phyloP scores from a whole-genome alignment of 2,888 invertebrate genomes.

The Hoplodrina blanda region DNA sequence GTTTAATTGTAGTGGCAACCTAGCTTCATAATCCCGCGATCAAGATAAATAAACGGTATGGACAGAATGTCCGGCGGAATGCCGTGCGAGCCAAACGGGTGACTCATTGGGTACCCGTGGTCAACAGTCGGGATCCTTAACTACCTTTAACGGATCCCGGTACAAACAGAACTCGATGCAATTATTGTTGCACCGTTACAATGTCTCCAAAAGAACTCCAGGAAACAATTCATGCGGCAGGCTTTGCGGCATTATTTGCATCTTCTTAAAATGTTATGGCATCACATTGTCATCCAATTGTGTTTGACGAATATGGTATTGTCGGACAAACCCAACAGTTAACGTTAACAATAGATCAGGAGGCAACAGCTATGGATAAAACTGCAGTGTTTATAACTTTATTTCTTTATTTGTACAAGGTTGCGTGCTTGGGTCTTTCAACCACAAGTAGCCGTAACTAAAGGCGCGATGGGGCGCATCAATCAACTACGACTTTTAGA shows the following conservation, averaged over 20 bases:
- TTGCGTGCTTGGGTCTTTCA: conserved; percentile 47
- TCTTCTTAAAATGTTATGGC: conserved; percentile 66
- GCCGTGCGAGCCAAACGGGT: conserved; percentile 75
- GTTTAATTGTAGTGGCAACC: conserved; percentile 61
- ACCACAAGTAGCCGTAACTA: conserved; percentile 56
- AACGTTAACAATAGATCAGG: conserved; percentile 61
- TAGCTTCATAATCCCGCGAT: conserved; percentile 69
- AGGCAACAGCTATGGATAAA: conserved; percentile 20
- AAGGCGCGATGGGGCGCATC: conserved; percentile 56
- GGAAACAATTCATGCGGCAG: conserved; percentile 48
- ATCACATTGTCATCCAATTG: conserved; percentile 65
- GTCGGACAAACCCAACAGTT: conserved; percentile 50
- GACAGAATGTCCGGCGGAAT: conserved; percentile 82
- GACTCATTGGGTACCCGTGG: conserved; percentile 80
- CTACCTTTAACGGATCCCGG: conserved; percentile 73
- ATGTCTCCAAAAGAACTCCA: conserved; percentile 56
- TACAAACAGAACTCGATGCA: conserved; percentile 67
- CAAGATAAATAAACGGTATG: conserved; percentile 75
- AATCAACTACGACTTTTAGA: conserved; percentile 49
- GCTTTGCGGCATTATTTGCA: conserved; percentile 67
- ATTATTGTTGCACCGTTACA: conserved; percentile 68
- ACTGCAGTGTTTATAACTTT: conserved; percentile 24
- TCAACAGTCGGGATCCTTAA: conserved; percentile 71
- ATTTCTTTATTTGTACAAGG: conserved; percentile 44
- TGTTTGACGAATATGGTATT: conserved; percentile 50